phyloP scores from a whole-genome alignment of 2,888 invertebrate genomes.

The Antheraea assamensis region DNA sequence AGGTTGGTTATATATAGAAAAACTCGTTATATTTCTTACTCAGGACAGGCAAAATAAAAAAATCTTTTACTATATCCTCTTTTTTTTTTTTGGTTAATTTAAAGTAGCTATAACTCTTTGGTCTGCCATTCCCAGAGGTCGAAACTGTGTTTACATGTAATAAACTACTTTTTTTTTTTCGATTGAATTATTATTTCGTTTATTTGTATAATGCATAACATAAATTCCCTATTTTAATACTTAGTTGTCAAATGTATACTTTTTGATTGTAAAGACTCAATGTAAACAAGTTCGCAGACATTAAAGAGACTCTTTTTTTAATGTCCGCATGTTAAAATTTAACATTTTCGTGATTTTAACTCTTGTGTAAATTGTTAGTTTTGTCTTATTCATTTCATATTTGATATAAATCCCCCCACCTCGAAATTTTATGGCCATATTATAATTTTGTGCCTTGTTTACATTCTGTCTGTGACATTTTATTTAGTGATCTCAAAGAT shows the following conservation, averaged over 20 bases:
- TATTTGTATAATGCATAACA: constrained; percentile 23
- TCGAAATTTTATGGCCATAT: constrained; percentile 53
- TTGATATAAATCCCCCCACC: constrained; percentile 43
- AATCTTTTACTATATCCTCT: constrained; percentile 19
- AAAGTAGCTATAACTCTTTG: constrained; percentile 47
- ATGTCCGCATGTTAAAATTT: background rate
- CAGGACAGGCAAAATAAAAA: background rate
- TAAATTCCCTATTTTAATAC: constrained; percentile 36
- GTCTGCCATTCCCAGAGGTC: constrained; percentile 55
- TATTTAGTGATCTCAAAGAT: constrained; percentile 75
- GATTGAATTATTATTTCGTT: constrained; percentile 11
- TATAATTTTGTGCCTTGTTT: constrained; percentile 62
- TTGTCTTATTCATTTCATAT: background rate
- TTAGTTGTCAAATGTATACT: constrained; percentile 45
- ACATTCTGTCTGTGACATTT: constrained; percentile 69
- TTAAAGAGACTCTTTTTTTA: constrained; percentile 24
- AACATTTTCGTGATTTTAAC: background rate
- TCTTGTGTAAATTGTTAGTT: background rate
- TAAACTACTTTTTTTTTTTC: constrained; percentile 20
- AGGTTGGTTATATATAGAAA: background rate
- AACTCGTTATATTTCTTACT: background rate
- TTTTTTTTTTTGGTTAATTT: constrained; percentile 32
- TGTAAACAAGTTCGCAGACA: constrained; percentile 64
- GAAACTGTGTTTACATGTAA: constrained; percentile 45
- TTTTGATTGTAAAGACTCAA: constrained; percentile 48